Percentiles rank a stretch among this genome's conserved stretches.
These are phyloP conservation scores for Anastatus disparis DNA, from an alignment of 1,140 invertebrate species.

Conservation along the genomic window DNA sequence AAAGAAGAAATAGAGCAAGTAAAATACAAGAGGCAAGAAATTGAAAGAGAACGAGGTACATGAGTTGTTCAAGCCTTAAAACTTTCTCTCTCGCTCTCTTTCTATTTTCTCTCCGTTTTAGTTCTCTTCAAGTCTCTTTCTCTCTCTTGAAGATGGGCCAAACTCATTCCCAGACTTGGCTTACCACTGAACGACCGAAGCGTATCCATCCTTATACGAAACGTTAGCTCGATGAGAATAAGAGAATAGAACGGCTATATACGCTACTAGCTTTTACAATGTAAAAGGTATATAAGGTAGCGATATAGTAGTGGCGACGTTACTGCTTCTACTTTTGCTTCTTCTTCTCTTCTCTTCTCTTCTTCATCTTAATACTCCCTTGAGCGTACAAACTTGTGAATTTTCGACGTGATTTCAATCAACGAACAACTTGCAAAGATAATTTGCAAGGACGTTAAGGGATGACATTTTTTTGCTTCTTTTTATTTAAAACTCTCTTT, in stretches of 20 bases:
- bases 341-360: too few species aligned
- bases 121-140: constrained; percentile 18
- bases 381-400: constrained; percentile 32
- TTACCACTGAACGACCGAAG: constrained; percentile 45
- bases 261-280: too few species aligned
- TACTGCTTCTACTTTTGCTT: too few species aligned
- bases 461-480: not conserved
- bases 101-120: not conserved
- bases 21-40: constrained; percentile 22
- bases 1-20: not conserved
- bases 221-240: too few species aligned
- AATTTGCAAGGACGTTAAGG: constrained; percentile 24
- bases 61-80: too few species aligned
- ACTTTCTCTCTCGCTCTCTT: not conserved
- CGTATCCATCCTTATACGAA: constrained; percentile 25
- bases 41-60: constrained; percentile 31
- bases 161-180: constrained; percentile 55
- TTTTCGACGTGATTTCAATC: constrained; percentile 38
- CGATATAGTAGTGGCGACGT: too few species aligned
- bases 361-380: too few species aligned
- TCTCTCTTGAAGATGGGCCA: constrained; percentile 53
- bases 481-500: too few species aligned
- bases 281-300: too few species aligned
- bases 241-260: too few species aligned
- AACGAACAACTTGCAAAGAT: constrained; percentile 28